Evolutionary conservation across 2,113 vertebrate genomes (phyloP), one percentile per base, ranked within the genome.

Genomic region (Nesoenas mayeri): DNA sequence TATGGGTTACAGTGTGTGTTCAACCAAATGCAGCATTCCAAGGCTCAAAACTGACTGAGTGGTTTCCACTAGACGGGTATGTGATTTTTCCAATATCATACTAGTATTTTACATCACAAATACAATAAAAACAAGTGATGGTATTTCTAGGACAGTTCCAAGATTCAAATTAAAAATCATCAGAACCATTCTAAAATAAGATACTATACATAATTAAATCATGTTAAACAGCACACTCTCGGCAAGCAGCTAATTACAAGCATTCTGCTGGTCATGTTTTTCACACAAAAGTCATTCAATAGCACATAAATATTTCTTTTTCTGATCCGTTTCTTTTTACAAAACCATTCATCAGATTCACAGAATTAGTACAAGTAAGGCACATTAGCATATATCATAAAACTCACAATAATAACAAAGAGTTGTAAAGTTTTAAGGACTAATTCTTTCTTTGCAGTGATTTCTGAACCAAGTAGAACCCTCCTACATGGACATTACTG

Each of bases 311-410:
- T 97, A 97, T 96, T 97, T 97, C 93, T 91, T 97, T 93, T 97
- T 96, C 92, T 91, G 96, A 94, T 96, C 91, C 85, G 96, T 86
- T 97, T 96, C 95, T 97, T 96, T 97, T 97, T 98, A 98, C 97
- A 98, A 98, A 98, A 97, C 96, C 96, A 95, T 97, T 97, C 96
- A 97, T 97, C 95, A 96, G 97, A 97, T 96, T 93, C 96, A 97
- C 97, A 97, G 94, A 98, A 97, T 97, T 97, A 97, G 96, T 97
- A 98, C 97, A 97, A 97, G 95, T 98, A 98, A 98, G 97, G 97
- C 97, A 98, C 97, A 97, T 97, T 97, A 97, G 97, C 96, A 97
- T 98, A 97, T 97, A 95, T 97, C 93, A 97, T 97, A 97, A 97
- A 97, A 96, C 94, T 97, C 96, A 97, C 95, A 95, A 96, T 97